A percentile compares a stretch with the other conserved stretches of the same genome.
These are phyloP conservation scores for Pangasianodon hypophthalmus DNA, from an alignment of 2,113 vertebrate species.

Conservation along the genomic window DNA sequence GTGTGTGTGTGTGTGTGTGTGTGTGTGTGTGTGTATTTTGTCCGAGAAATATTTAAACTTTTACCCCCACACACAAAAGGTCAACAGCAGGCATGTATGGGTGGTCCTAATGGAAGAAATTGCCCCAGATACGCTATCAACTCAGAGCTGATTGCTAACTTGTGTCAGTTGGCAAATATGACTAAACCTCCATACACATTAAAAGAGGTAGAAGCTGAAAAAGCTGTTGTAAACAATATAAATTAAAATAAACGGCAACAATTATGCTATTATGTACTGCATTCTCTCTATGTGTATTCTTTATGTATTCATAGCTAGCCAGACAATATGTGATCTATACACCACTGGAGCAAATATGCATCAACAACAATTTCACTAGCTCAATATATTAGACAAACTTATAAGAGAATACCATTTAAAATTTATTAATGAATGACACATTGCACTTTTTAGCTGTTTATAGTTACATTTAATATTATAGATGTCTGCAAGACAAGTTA, in stretches of 20 bases:
- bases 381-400: background rate
- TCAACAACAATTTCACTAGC: background rate
- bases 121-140: constrained; percentile 37
- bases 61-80: background rate
- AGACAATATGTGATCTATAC: background rate
- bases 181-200: background rate
- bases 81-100: constrained; percentile 15
- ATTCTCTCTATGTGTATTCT: background rate
- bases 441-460: background rate
- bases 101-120: constrained; percentile 48
- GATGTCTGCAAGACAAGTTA: background rate
- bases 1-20: background rate
- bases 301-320: background rate
- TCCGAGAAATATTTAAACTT: constrained; percentile 10
- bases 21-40: background rate
- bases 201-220: constrained; percentile 3
- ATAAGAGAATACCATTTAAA: background rate
- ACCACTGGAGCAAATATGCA: background rate
- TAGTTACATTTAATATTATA: background rate
- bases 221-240: background rate
- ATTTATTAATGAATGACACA: background rate
- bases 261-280: background rate
- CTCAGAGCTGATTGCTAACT: constrained; percentile 14
- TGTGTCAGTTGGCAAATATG: constrained; percentile 2
- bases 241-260: background rate